These are phyloP conservation scores for Epinephelus cyanopodus DNA, from an alignment of 2,113 vertebrate species.

Conservation along the genomic window DNA sequence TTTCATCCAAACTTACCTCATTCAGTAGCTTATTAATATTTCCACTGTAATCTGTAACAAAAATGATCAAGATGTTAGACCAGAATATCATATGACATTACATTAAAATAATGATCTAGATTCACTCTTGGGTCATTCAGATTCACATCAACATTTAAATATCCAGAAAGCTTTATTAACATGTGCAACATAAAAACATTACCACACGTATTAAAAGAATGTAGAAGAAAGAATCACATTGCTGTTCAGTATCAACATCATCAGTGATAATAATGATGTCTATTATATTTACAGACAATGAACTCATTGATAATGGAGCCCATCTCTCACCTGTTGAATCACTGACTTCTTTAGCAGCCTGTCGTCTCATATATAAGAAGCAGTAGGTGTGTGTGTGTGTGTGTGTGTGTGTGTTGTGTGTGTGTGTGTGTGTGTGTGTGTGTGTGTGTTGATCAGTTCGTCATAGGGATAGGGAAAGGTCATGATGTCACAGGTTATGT, in stretches of 20 bases:
- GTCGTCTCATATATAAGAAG: background rate
- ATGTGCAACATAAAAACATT: background rate
- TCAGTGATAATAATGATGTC: background rate
- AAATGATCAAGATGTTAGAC: background rate
- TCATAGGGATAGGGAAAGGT: background rate
- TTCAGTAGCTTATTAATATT: background rate
- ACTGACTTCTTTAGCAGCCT: conserved; percentile 4
- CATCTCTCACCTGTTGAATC: conserved; percentile 16
- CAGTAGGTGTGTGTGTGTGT: background rate
- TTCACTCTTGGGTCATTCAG: background rate
- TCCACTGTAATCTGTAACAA: background rate
- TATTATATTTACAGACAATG: background rate
- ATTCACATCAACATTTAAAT: background rate
- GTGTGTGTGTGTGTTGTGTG: background rate
- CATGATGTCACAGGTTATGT: conserved; percentile 29
- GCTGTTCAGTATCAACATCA: background rate
- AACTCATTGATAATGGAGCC: background rate
- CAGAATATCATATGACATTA: background rate
- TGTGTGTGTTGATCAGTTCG: conserved; percentile 3
- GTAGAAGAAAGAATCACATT: background rate
- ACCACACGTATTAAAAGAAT: background rate
- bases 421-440: background rate
- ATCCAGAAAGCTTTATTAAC: background rate
- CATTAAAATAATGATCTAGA: background rate
- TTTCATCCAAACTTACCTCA: background rate